Evolutionary conservation across 2,113 vertebrate genomes (phyloP), one percentile per base, ranked within the genome.

Genomic region (Channa argus): DNA sequence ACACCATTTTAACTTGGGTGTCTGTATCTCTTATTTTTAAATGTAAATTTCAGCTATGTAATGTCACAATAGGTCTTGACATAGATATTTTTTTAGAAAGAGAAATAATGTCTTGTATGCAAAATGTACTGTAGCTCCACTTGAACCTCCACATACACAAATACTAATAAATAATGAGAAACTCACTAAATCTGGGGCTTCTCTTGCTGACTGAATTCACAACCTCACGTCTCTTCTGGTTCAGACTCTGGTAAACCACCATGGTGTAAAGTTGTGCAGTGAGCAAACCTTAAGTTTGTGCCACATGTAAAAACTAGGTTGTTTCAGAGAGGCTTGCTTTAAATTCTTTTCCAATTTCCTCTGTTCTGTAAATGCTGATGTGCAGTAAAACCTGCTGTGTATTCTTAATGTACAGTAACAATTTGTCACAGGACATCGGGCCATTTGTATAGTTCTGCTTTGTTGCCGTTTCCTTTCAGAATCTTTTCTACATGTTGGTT

Each of bases 211-310:
- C 51, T 52, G 36, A 61, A 68, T 43, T 52, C 53, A 52, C n/a
- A 1, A 13, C 38, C 45, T 69, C 24, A 3, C 64, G 61, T 38
- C 56, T 66, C 49, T 52, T 8, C n/a, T 39, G n/a, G 58, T 44
- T 73, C 58, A 74, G 50, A 66, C 77, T 8, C 45, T 52, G 50
- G 13, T 70, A 67, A 60, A 74, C 3, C 5, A 51, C 51, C 63
- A 59, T 64, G 70, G 70, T 41, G 67, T 41, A 64, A 77, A 64
- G 58, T 58, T 41, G 36, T 11, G 34, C 65, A 59, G 49, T 33
- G 52, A 71, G 54, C 41, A 5, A 41, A 50, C 66, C 75, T 82
- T 72, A 75, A 45, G 24, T 82, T 74, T 63, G 63, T 43, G 34
- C 5, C 58, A 55, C 59, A 49, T 63, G 54, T 46, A 79, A 65